These are phyloP conservation scores for Caloenas nicobarica DNA, from an alignment of 2,113 vertebrate species.

Conservation along the genomic window DNA sequence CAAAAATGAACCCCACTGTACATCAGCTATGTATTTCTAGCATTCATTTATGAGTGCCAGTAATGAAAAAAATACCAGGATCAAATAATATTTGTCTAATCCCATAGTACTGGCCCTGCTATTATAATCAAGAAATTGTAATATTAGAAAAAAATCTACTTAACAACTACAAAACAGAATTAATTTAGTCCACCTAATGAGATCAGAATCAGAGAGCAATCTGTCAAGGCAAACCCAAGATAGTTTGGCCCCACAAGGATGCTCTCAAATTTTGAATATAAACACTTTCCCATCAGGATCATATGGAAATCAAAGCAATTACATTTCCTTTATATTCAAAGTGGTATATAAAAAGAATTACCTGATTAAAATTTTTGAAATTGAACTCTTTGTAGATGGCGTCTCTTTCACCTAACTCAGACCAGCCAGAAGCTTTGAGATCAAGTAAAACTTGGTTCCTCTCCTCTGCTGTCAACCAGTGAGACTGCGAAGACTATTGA, in stretches of 20 bases:
- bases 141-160: not conserved
- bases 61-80: not conserved
- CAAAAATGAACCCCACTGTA: not conserved
- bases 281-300: not conserved
- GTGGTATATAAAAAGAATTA: conserved; percentile 29
- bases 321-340: conserved; percentile 2
- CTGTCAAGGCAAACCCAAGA: not conserved
- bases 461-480: conserved; percentile 85
- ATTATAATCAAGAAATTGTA: not conserved
- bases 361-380: conserved; percentile 96
- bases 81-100: not conserved
- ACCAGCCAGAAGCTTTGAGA: conserved; percentile 89
- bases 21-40: not conserved
- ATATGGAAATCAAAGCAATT: not conserved
- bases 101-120: not conserved
- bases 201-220: not conserved
- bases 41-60: not conserved
- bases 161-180: not conserved
- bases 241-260: not conserved
- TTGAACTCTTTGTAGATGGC: conserved; percentile 95
- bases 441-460: conserved; percentile 82
- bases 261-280: conserved; percentile 1
- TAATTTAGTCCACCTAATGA: not conserved
- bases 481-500: conserved; percentile 83
- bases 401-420: conserved; percentile 83